phyloP scores from a whole-genome alignment of 1,140 invertebrate species.

The Diorhabda carinulata region DNA sequence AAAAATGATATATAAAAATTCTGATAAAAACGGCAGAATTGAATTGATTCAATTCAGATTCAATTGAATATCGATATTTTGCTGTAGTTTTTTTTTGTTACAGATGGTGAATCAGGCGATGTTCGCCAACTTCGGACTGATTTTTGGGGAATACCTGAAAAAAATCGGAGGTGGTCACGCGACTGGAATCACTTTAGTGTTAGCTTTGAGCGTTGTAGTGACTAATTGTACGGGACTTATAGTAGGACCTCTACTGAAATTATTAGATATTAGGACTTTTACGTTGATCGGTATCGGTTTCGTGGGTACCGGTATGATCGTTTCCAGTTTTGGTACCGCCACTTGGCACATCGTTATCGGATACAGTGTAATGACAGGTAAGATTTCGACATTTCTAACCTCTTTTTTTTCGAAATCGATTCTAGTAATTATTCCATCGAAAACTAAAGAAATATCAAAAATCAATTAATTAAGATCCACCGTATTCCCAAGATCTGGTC shows the following conservation, averaged over 20 bases:
- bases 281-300: slow-evolving; percentile 57
- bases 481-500: background rate
- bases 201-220: slow-evolving; percentile 63
- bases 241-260: slow-evolving; percentile 62
- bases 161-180: slow-evolving; percentile 61
- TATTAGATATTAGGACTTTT: slow-evolving; percentile 60
- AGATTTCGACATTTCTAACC: slow-evolving; percentile 24
- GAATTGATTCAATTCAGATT: too few species aligned
- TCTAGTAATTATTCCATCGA: background rate
- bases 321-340: slow-evolving; percentile 59
- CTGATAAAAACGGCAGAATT: too few species aligned
- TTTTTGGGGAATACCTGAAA: slow-evolving; percentile 62
- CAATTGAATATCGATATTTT: background rate
- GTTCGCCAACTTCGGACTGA: slow-evolving; percentile 65
- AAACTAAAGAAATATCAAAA: background rate
- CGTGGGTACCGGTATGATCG: slow-evolving; percentile 58
- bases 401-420: background rate
- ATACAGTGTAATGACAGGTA: slow-evolving; percentile 65
- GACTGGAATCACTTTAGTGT: slow-evolving; percentile 61
- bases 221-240: slow-evolving; percentile 67
- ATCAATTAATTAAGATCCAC: background rate
- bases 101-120: slow-evolving; percentile 70
- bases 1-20: too few species aligned
- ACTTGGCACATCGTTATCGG: slow-evolving; percentile 62
- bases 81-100: slow-evolving; percentile 34